These are phyloP conservation scores for Adelges cooleyi DNA, from an alignment of 1,140 invertebrate genomes.

Conservation along the genomic window DNA sequence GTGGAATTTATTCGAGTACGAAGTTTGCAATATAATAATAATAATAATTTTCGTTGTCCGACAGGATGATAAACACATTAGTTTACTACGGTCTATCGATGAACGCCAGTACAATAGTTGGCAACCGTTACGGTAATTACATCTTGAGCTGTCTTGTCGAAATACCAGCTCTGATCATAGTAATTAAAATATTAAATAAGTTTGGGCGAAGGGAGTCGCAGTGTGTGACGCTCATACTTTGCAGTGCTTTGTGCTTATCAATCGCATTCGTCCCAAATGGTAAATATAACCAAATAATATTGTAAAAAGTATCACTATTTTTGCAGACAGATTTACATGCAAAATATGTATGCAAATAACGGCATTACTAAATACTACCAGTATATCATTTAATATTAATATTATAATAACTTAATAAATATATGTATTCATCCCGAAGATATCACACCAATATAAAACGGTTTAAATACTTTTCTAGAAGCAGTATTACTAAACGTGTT, in stretches of 20 bases:
- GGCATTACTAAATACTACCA: too few species aligned
- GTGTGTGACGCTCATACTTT: conserved; percentile 28
- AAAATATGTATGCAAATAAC: too few species aligned
- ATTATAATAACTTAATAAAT: too few species aligned
- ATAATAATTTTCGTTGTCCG: too few species aligned
- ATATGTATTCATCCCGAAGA: too few species aligned
- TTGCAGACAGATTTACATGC: too few species aligned
- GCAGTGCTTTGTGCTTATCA: conserved; percentile 30
- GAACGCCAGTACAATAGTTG: conserved; percentile 39
- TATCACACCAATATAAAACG: too few species aligned
- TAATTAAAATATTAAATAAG: conserved; percentile 25
- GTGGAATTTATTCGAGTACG: neutral
- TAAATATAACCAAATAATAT: too few species aligned
- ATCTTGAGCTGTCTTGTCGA: conserved; percentile 43
- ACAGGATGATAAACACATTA: conserved; percentile 55
- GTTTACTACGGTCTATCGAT: conserved; percentile 61
- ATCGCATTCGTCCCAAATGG: conserved; percentile 32
- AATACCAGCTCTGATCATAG: conserved; percentile 36
- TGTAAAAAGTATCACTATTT: too few species aligned
- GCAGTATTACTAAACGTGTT: conserved; percentile 14
- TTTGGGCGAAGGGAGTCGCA: conserved; percentile 30
- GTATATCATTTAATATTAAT: too few species aligned
- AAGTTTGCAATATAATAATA: too few species aligned
- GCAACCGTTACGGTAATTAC: conserved; percentile 42
- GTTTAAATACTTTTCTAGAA: conserved; percentile 30